These are phyloP conservation scores for Diplodus sargus DNA, from an alignment of 2,797 vertebrate genomes.

Conservation along the genomic window DNA sequence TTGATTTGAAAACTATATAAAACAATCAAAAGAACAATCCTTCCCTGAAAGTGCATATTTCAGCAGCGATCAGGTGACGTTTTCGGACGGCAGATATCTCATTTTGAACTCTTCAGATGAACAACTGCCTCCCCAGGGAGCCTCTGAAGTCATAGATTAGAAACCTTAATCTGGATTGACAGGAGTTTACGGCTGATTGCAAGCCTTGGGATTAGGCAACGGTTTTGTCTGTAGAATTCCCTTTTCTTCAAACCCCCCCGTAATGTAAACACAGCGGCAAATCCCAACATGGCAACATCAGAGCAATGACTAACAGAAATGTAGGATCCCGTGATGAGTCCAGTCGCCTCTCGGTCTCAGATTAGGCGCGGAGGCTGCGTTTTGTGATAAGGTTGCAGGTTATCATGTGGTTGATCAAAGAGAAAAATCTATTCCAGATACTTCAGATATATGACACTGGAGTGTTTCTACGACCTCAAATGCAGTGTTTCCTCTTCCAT, in stretches of 20 bases:
- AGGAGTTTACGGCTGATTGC: conserved; percentile 72
- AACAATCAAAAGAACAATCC: background rate
- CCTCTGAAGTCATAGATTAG: conserved; percentile 68
- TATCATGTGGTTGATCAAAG: background rate
- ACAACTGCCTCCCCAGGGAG: conserved; percentile 43
- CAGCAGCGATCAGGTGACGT: conserved; percentile 3
- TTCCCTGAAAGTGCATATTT: background rate
- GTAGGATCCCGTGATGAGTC: background rate
- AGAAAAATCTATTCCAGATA: background rate
- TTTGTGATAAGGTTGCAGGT: background rate
- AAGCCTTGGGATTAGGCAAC: conserved; percentile 71
- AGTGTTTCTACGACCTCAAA: conserved; percentile 1
- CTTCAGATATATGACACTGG: background rate
- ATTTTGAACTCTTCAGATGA: conserved; percentile 44
- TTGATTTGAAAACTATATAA: background rate
- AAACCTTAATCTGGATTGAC: conserved; percentile 79
- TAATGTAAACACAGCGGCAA: conserved; percentile 54
- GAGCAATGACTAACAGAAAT: background rate
- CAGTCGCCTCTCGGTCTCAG: background rate
- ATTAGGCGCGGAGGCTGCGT: background rate
- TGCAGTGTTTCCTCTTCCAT: background rate
- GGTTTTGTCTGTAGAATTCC: conserved; percentile 65
- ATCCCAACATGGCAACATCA: conserved; percentile 45
- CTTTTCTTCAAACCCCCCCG: conserved; percentile 51
- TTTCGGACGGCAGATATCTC: background rate